Conservation (phyloP, 1,140 invertebrate genomes). For the Pogonomyrmex barbatus region DNA sequence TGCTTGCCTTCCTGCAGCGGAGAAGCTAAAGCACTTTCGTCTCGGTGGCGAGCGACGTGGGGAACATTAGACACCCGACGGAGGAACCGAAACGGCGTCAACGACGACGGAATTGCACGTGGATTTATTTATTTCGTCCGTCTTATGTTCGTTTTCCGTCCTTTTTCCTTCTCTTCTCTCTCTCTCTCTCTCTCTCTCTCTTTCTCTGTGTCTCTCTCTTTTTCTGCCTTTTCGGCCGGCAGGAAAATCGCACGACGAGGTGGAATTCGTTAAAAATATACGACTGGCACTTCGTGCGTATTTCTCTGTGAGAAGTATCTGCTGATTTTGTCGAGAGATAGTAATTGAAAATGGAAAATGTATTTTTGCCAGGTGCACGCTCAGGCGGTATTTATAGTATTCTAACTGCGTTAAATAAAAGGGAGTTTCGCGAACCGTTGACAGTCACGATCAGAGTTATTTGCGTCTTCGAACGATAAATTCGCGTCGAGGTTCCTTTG, state of each 20-base stretch:
- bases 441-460: not conserved
- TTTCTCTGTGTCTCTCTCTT: not conserved
- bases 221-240: not conserved
- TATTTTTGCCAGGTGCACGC: not conserved
- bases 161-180: not conserved
- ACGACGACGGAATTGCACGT: constrained; percentile 44
- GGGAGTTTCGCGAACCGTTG: too few species aligned
- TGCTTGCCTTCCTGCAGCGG: constrained; percentile 39
- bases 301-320: not conserved
- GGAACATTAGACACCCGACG: constrained; percentile 55
- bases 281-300: too few species aligned
- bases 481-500: not conserved
- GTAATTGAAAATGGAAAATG: constrained; percentile 8
- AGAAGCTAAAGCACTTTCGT: constrained; percentile 59
- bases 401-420: constrained; percentile 11
- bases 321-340: not conserved
- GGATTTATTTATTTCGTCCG: not conserved
- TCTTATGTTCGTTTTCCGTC: too few species aligned
- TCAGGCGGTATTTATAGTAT: not conserved
- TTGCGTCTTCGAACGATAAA: not conserved
- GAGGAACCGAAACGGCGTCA: constrained; percentile 41
- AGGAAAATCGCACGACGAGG: constrained; percentile 38
- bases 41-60: constrained; percentile 2
- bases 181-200: not conserved
- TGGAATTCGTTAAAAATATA: constrained; percentile 46